Evolutionary conservation across 2,888 invertebrate genomes (phyloP), one percentile per base, ranked within the genome.

Genomic region (Halocaridina rubra): DNA sequence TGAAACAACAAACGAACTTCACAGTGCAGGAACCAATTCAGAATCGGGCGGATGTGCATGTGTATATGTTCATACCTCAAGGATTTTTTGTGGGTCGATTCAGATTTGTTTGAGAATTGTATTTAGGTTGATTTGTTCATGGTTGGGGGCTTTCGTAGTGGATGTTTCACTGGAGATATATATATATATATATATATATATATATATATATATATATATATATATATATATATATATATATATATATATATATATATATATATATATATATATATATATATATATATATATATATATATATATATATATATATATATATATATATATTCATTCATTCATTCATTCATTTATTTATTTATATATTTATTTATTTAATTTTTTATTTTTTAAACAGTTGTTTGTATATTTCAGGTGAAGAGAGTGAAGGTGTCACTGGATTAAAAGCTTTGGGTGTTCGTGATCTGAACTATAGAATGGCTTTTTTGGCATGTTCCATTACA

Each of bases 361-460:
- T 39, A 39, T 39, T 13, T 39, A 39, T 8, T 39, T 39, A 39
- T 39, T 8, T 39, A 8, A 13, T 39, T 39, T 39, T 39, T 8
- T 39, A 39, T 7, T 13, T 8, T 39, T 39, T 39, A 7, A 8
- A 39, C 7, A 8, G 39, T 8, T 39, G 13, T 8, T 39, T 8
- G 13, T 39, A 7, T 13, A 29, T 27, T 29, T 3, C 74, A 82
- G 88, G 84, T 24, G 88, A 87, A 13, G 95, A 95, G 88, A 93
- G 93, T 90, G 97, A 96, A 88, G 99, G 98, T 59, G 93, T 98
- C 64, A 93, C 95, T 80, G 98, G 98, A 0, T 91, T 97, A 5
- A 96, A 96, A 91, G 94, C 95, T 0, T 92, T 97, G 7, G 97
- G 97, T 79, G 96, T 96, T 1, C 92, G 97, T 24, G 97, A 98